These are phyloP conservation scores for Heliopora coerulea DNA, from an alignment of 92 coral and sea anemone genomes.

Conservation along the genomic window DNA sequence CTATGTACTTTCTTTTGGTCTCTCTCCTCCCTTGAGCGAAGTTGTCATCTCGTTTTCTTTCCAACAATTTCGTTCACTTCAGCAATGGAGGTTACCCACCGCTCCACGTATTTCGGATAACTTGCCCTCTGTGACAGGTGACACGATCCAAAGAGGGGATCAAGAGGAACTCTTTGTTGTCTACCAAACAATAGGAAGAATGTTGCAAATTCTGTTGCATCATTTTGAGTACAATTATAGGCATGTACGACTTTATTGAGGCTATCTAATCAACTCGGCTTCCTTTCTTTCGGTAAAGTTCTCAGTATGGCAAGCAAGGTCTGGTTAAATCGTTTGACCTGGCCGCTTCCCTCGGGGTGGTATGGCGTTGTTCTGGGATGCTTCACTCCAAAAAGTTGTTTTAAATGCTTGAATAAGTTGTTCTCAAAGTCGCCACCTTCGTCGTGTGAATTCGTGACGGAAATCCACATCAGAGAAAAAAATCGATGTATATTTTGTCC, in stretches of 20 bases:
- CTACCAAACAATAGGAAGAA: conserved; percentile 31
- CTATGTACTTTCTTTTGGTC: conserved; percentile 15
- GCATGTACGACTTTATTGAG: conserved; percentile 53
- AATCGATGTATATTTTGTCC: conserved; percentile 17
- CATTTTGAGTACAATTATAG: conserved; percentile 48
- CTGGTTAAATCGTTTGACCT: conserved; percentile 24
- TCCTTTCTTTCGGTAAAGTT: conserved; percentile 33
- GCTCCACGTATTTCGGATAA: conserved; percentile 45
- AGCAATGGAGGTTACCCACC: conserved; percentile 47
- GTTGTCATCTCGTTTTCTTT: conserved; percentile 28
- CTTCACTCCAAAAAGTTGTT: conserved; percentile 20
- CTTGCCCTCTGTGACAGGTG: not conserved
- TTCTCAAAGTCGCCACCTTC: conserved; percentile 30
- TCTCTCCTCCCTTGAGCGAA: conserved; percentile 31
- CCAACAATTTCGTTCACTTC: conserved; percentile 34
- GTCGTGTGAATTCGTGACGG: conserved; percentile 27
- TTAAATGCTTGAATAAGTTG: conserved; percentile 9
- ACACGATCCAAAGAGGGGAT: conserved; percentile 31
- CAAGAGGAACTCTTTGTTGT: no score
- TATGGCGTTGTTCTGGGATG: conserved; percentile 28
- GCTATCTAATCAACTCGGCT: conserved; percentile 40
- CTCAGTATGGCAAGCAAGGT: conserved; percentile 29
- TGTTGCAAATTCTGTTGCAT: conserved; percentile 38
- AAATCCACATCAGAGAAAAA: conserved; percentile 18
- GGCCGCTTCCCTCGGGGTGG: conserved; percentile 24